Evolutionary conservation across 2,797 vertebrate genomes (phyloP), one percentile per base, ranked within the genome.

Genomic region (Rhynchotus rufescens): DNA sequence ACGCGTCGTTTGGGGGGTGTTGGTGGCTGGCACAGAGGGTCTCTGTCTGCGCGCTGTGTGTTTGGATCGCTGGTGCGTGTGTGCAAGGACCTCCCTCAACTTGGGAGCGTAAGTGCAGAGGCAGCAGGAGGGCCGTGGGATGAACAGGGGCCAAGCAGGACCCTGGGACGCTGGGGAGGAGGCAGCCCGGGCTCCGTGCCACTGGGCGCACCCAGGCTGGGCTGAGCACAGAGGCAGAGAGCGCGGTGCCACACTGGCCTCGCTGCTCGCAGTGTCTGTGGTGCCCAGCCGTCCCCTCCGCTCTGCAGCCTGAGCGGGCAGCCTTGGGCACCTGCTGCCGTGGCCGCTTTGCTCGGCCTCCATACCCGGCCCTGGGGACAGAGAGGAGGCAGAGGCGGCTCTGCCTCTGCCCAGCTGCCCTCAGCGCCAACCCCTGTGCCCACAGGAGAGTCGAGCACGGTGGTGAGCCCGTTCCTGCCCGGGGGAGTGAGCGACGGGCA

Each of bases 401-500:
- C 26, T 54, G 52, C 52, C 52, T 6, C 26, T 67, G 61, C 34
- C 12, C 1, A 6, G 42, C 19, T 36, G 67, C 44, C 80, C 40
- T 47, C 51, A 67, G 61, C 4, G 9, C 79, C 76, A 74, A n/a
- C 20, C 80, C 38, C 34, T 88, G 67, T 86, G 78, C 64, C 69
- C 62, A 5, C 97, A 99, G 99, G 99, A 88, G 99, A 99, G 92
- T 99, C 98, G 7, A 99, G 98, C 97, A 99, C 99, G 0, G 98
- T 99, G 97, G 99, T 99, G 96, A 99, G 98, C 92, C 99, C 99
- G 15, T 98, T 98, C 93, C 92, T 99, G 71, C 98, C 98, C 0
- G 98, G 99, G 5, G 99, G 99, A 2, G 98, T 99, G 95, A 99
- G 98, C n/a, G 99, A 99, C 12, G 99, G 99, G n/a, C 98, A 98